Conservation (phyloP, 35 echinoderm and acorn worm genomes). For the Apostichopus parvimensis region DNA sequence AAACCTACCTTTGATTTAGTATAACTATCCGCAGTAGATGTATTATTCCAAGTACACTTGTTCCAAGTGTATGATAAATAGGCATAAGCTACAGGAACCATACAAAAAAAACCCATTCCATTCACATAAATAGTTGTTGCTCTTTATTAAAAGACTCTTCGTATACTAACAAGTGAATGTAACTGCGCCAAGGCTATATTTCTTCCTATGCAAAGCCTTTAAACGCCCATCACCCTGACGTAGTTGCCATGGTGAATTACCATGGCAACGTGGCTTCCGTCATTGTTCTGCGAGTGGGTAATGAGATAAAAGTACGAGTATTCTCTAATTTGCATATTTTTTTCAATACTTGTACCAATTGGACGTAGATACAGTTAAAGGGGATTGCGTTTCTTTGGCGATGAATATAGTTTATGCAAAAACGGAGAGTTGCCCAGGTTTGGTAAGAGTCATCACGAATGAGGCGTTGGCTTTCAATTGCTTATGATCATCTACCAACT, state of each 20-base stretch:
- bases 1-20: conserved; percentile 19
- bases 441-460: too few species aligned
- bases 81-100: not conserved
- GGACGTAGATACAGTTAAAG: conserved; percentile 7
- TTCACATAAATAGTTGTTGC: conserved; percentile 16
- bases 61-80: not conserved
- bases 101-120: not conserved
- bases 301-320: conserved; percentile 54
- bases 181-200: conserved; percentile 45
- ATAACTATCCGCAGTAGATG: not conserved
- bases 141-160: conserved; percentile 37
- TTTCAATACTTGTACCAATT: conserved; percentile 21
- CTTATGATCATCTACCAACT: too few species aligned
- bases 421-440: not conserved
- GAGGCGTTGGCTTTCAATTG: too few species aligned
- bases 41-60: not conserved
- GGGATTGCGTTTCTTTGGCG: not conserved
- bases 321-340: conserved; percentile 48
- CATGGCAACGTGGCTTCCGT: conserved; percentile 37
- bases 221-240: conserved; percentile 46
- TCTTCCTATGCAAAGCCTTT: conserved; percentile 56
- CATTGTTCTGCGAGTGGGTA: conserved; percentile 44
- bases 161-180: conserved; percentile 23
- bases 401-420: not conserved
- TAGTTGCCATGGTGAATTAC: conserved; percentile 53